These are phyloP conservation scores for Diglossa cyanea DNA, from an alignment of 2,797 vertebrate genomes.

Conservation along the genomic window DNA sequence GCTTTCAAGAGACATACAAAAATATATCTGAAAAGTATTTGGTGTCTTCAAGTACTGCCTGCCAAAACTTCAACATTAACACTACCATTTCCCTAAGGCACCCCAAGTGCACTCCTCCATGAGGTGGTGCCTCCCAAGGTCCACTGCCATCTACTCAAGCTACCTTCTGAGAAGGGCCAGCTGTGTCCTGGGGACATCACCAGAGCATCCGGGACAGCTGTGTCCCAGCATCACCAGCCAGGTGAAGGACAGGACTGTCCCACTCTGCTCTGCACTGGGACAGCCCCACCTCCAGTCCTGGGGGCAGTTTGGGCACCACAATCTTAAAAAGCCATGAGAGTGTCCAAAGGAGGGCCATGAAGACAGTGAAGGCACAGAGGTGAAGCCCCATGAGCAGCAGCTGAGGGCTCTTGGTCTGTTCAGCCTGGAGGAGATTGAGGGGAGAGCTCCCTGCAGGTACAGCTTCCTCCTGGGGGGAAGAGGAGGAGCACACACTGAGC, in stretches of 20 bases:
- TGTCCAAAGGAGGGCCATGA: not conserved
- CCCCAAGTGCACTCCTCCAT: not conserved
- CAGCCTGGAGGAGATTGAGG: not conserved
- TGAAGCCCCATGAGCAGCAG: not conserved
- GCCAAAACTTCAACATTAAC: not conserved
- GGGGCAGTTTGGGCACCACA: not conserved
- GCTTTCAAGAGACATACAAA: slow-evolving; percentile 31
- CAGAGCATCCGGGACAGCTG: too few relatives aligned
- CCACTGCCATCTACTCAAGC: not conserved
- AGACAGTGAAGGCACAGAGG: too few relatives aligned
- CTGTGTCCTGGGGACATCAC: not conserved
- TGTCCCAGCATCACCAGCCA: not conserved
- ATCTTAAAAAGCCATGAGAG: not conserved
- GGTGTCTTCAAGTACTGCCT: not conserved
- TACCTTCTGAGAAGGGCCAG: not conserved
- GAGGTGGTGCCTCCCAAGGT: not conserved
- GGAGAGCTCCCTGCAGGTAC: not conserved
- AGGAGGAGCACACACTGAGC: not conserved
- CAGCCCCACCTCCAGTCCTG: not conserved
- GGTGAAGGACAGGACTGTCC: not conserved
- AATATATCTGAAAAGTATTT: not conserved
- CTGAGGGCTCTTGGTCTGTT: not conserved
- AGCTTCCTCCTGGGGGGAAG: not conserved
- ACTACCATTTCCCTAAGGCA: not conserved
- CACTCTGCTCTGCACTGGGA: not conserved